These are phyloP conservation scores for Dasyprocta punctata DNA, from an alignment of 2,113 vertebrate genomes.

Conservation along the genomic window DNA sequence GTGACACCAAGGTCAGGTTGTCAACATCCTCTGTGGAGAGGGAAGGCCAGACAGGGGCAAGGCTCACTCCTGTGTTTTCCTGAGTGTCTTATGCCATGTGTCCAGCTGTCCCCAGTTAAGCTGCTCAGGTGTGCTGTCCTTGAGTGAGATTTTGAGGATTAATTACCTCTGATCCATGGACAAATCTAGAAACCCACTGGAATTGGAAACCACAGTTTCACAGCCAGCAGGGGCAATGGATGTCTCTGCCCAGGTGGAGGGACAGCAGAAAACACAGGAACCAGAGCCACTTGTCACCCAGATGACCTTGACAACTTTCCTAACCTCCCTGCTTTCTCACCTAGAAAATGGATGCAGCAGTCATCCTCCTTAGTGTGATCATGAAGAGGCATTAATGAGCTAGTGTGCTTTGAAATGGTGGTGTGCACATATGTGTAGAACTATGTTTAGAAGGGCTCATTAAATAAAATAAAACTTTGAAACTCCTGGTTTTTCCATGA, in stretches of 20 bases:
- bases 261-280: background rate
- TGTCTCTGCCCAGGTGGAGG: background rate
- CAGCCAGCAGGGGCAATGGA: background rate
- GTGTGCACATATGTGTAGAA: background rate
- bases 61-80: background rate
- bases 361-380: background rate
- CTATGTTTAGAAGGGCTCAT: background rate
- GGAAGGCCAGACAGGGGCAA: background rate
- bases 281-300: background rate
- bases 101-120: background rate
- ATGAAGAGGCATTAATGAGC: background rate
- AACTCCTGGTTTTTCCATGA: background rate
- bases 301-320: background rate
- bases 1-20: background rate
- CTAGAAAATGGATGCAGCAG: background rate
- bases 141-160: background rate
- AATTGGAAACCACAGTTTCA: background rate
- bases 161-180: background rate
- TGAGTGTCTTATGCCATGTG: background rate
- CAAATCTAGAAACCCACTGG: background rate
- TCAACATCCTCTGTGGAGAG: background rate
- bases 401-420: background rate
- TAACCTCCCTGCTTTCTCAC: background rate
- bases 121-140: background rate
- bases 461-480: background rate